Evolutionary conservation across 1,140 invertebrate species (phyloP).

Genomic region (Calosoma granatense): DNA sequence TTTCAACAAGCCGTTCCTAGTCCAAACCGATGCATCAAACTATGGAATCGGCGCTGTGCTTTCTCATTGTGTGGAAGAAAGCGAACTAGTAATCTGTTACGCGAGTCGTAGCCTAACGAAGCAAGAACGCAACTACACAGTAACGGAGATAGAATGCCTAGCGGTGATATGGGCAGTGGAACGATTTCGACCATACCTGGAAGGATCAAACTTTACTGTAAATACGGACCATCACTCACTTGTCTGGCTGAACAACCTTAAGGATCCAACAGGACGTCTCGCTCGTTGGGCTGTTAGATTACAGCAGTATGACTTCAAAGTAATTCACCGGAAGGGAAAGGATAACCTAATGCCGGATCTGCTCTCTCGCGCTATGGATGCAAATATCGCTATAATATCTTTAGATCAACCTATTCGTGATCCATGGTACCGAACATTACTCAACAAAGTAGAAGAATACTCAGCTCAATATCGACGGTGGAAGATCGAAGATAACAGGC

Average conservation of each 20-base stretch:
- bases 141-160: slow-evolving; percentile 31
- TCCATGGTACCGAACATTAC: not conserved
- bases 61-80: too few species aligned
- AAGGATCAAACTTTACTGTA: slow-evolving; percentile 27
- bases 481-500: not conserved
- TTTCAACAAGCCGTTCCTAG: slow-evolving; percentile 23
- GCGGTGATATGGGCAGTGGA: slow-evolving; percentile 35
- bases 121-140: slow-evolving; percentile 29
- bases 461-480: not conserved
- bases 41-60: slow-evolving; percentile 20
- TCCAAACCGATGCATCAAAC: slow-evolving; percentile 21
- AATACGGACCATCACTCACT: slow-evolving; percentile 24
- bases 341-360: not conserved
- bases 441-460: not conserved
- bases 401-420: too few species aligned
- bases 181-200: slow-evolving; percentile 26
- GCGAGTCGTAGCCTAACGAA: slow-evolving; percentile 27
- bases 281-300: slow-evolving; percentile 23
- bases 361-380: not conserved
- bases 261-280: slow-evolving; percentile 23
- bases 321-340: not conserved
- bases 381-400: too few species aligned
- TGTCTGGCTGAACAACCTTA: slow-evolving; percentile 24
- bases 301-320: not conserved
- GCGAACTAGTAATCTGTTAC: too few species aligned